Evolutionary conservation across 2,797 vertebrate genomes (phyloP), one percentile per base, ranked within the genome.

Genomic region (Ctenochaetus hawaiiensis): DNA sequence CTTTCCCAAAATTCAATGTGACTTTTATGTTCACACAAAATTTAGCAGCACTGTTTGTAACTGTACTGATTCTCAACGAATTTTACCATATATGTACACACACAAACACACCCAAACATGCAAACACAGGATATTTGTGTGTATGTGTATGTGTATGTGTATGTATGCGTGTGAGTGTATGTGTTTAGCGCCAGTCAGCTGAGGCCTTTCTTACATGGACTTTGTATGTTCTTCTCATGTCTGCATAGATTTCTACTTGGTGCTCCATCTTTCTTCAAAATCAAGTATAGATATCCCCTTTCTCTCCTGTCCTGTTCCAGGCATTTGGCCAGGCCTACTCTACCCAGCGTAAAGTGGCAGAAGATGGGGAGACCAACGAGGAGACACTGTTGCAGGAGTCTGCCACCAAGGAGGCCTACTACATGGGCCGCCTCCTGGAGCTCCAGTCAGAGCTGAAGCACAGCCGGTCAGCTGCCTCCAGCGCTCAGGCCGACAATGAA

Each of bases 261-360:
- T 48, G 4, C 17, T 51, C 49, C 6, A 51, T 5, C 17, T n/a
- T 51, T 51, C 9, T 12, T 18, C 8, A 11, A 18, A 4, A 20
- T 20, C 9, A 57, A 49, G 51, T 56, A 22, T n/a, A 0, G 30
- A 18, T 71, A 8, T 23, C n/a, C 17, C 6, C 22, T 23, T 16
- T 10, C 22, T 48, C 6, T 43, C 0, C 56, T n/a, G 13, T 10
- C 26, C 20, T 70, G 2, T 37, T 60, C 1, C 88, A 99, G 98
- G 98, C 98, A 0, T 98, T 99, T 52, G 96, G 97, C 49, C 98
- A 99, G 76, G 97, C 97, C 51, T 99, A 97, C 92, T 96, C 96
- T 0, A 96, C 96, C 81, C 98, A 99, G 88, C 97, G 97, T 67
- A 99, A 98, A 89, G 97, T 98, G 34, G 98, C 98, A 0, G 97